Percentiles rank a stretch among this genome's conserved stretches.
Conservation (phyloP, 2,888 invertebrate genomes). For the Synergus itoensis region DNA sequence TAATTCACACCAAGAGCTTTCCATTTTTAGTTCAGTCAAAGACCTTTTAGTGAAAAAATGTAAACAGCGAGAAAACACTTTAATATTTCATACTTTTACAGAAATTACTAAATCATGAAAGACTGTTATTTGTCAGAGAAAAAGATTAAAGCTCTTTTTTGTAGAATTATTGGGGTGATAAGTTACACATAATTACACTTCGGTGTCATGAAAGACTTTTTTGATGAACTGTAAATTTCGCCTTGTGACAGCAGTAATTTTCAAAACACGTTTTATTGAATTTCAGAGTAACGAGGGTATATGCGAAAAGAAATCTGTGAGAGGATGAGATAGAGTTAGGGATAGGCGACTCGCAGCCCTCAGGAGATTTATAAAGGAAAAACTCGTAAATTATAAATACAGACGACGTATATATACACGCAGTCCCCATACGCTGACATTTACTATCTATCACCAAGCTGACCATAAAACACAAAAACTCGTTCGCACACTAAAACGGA, state of each 20-base stretch:
- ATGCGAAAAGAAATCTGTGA: constrained; percentile 1
- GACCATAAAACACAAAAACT: constrained; percentile 39
- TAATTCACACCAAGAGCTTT: constrained; percentile 24
- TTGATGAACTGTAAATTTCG: neutral
- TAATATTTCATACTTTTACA: no score
- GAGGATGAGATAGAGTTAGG: constrained; percentile 15
- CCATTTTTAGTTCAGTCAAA: neutral
- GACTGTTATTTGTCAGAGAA: no score
- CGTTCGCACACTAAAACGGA: constrained; percentile 19
- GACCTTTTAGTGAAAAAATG: neutral
- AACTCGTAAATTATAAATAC: constrained; percentile 65
- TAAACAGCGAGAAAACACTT: no score
- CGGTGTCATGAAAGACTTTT: no score
- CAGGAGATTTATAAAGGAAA: constrained; percentile 65
- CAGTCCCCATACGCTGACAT: constrained; percentile 30
- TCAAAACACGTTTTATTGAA: neutral
- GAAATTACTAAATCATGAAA: no score
- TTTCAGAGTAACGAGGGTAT: neutral
- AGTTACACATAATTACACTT: no score
- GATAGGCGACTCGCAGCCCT: constrained; percentile 24
- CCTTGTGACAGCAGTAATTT: neutral
- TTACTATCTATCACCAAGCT: constrained; percentile 37
- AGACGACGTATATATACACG: constrained; percentile 18
- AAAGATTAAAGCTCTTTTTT: no score
- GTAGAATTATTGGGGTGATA: no score